Evolutionary conservation across 1,140 invertebrate genomes (phyloP), one percentile per base, ranked within the genome.

Genomic region (Nephila pilipes): DNA sequence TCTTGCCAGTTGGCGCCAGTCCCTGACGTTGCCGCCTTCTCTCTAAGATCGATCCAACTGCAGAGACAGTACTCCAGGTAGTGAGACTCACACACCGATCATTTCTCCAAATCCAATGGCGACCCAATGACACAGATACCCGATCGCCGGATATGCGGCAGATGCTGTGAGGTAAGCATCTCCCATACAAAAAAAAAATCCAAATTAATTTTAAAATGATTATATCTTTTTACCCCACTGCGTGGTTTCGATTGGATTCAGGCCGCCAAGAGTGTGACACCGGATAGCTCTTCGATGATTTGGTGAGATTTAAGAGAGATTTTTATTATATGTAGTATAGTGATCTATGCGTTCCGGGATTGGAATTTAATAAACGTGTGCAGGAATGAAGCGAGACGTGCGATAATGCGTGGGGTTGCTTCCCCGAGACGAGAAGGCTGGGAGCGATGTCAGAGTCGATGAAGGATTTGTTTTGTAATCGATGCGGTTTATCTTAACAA

Each of bases 71-170:
- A 32, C n/a, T 46, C 38, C 60, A 36, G 14, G 25, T 32, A 29
- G 69, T 75, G 69, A 36, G 29, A 75, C 29, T 4, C 69, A 75
- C 69, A 75, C 69, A 75, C 25, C 29, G 69, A 75, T 75, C 69
- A 32, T 20, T 29, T 20, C 87, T 29, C n/a, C 46, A 32, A 32
- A 57, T 58, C 58, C 89, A 57, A 91, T 91, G 89, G 89, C 79
- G 89, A 60, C 12, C 89, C 38, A 91, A 91, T 91, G 89, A 91
- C 89, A 83, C 79, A 81, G 79, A 83, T 83, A 91, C 79, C 89
- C 55, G 79, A 58, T 16, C 22, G 79, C 75, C 89, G 89, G 89
- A 91, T 83, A 91, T 91, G 89, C 89, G 89, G 80, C 65, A 90
- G 69, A 90, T 80, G 88, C 80, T 83, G 89, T 91, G 89, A 91